These are phyloP conservation scores for Entomyzon cyanotis DNA, from an alignment of 2,113 vertebrate species.

Conservation along the genomic window DNA sequence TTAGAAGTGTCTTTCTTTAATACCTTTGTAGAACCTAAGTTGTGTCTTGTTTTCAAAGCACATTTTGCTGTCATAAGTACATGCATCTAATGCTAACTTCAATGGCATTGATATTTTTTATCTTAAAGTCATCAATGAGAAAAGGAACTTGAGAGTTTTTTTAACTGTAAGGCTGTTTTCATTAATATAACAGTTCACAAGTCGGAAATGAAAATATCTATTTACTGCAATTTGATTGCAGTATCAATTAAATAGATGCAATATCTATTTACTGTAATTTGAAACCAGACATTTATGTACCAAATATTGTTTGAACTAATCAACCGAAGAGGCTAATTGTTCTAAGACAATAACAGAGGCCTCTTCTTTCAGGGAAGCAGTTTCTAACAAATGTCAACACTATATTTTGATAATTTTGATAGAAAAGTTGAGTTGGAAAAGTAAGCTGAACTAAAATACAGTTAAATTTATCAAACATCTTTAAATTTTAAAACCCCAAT, in stretches of 20 bases:
- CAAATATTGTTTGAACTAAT: background rate
- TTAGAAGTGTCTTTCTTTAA: background rate
- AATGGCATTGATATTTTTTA: background rate
- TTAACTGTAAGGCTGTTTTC: background rate
- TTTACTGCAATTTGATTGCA: background rate
- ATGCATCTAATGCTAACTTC: background rate
- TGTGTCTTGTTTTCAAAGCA: background rate
- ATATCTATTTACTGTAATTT: background rate
- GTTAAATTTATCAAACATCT: background rate
- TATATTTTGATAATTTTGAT: background rate
- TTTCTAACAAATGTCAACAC: background rate
- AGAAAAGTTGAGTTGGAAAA: background rate
- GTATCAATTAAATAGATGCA: background rate
- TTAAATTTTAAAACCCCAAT: background rate
- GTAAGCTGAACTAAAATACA: background rate
- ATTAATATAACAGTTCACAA: background rate
- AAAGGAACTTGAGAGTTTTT: background rate
- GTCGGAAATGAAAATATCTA: background rate
- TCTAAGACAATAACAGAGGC: background rate
- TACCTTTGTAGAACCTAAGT: background rate
- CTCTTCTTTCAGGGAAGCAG: background rate
- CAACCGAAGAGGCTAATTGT: background rate
- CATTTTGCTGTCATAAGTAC: background rate
- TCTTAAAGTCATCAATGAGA: background rate
- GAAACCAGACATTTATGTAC: background rate